Evolutionary conservation across 2,113 vertebrate species (phyloP), one percentile per base, ranked within the genome.

Genomic region (Emberiza fucata): DNA sequence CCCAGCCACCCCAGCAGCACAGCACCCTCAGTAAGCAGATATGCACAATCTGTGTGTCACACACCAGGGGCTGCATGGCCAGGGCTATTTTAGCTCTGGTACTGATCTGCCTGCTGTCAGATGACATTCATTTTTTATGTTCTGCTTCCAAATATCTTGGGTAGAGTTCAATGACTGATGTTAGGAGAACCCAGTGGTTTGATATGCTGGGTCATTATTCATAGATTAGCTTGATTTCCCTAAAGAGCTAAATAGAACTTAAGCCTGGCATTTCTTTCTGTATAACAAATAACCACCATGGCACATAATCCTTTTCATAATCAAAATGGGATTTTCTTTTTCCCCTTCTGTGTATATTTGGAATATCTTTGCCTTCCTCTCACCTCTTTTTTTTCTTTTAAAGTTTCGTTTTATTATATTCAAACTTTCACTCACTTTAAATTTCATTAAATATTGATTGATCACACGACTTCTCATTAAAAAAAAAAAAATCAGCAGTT

Each of bases 121-220:
- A 95, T 96, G 94, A 92, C 90, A 92, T 65, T 88, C 82, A 90
- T 95, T 96, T 96, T 94, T 95, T 10, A 86, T 94, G 68, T 81
- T 71, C 88, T 94, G 82, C 82, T 93, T 95, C 79, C 91, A 95
- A 63, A 88, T 91, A 73, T 18, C 64, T 93, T 78, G 92, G 88
- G 82, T 29, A 75, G 53, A 20, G 68, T 86, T 94, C 92, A 93
- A 18, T 40, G 82, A 69, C 17, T 63, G 60, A 78, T 44, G 60
- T 53, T 59, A 94, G 76, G 51, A 95, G 79, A 86, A 78, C 24
- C 33, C 79, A 66, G 68, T 56, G n/a, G 75, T 69, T 77, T 80
- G 63, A 82, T 45, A 76, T 9, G 33, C 71, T 88, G 60, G 72
- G 24, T 91, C 75, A 47, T 87, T 81, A 85, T 48, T 83, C 71